Percentiles rank a stretch among this genome's conserved stretches.
These are phyloP conservation scores for Calcarius ornatus DNA, from an alignment of 2,113 vertebrate species.

Conservation along the genomic window DNA sequence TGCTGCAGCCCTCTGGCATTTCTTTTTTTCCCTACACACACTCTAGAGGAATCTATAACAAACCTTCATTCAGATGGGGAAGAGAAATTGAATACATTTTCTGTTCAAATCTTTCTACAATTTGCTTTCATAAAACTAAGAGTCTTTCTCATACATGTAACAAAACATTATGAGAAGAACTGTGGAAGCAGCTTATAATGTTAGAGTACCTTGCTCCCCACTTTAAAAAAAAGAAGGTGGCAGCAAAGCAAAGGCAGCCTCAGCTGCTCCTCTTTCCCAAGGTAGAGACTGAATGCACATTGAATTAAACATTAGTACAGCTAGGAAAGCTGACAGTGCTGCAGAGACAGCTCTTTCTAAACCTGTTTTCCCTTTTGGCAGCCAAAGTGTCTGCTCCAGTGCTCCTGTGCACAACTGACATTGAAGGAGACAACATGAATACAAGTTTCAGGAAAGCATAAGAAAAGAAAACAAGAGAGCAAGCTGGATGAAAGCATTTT, in stretches of 20 bases:
- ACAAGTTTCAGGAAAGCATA: neutral
- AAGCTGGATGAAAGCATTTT: neutral
- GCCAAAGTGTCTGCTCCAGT: neutral
- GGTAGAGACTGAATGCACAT: neutral
- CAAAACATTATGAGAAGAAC: neutral
- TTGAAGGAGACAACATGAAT: neutral
- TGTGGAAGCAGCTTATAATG: neutral
- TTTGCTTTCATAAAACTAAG: neutral
- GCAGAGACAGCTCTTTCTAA: conserved; percentile 31
- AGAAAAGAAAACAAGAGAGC: neutral
- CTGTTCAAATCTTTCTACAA: neutral
- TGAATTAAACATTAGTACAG: conserved; percentile 20
- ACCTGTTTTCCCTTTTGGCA: neutral
- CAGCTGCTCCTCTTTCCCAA: neutral
- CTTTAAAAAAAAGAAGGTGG: neutral
- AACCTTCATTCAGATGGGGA: neutral
- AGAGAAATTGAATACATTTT: neutral
- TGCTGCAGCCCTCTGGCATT: neutral
- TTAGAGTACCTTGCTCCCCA: neutral
- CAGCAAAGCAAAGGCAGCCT: neutral
- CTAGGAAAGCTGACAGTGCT: neutral
- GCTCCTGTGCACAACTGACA: neutral
- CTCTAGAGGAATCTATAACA: neutral
- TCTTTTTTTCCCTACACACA: neutral
- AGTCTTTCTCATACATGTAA: neutral